Evolutionary conservation across 2,888 invertebrate genomes (phyloP).

Genomic region (Polyommatus iphigenia): DNA sequence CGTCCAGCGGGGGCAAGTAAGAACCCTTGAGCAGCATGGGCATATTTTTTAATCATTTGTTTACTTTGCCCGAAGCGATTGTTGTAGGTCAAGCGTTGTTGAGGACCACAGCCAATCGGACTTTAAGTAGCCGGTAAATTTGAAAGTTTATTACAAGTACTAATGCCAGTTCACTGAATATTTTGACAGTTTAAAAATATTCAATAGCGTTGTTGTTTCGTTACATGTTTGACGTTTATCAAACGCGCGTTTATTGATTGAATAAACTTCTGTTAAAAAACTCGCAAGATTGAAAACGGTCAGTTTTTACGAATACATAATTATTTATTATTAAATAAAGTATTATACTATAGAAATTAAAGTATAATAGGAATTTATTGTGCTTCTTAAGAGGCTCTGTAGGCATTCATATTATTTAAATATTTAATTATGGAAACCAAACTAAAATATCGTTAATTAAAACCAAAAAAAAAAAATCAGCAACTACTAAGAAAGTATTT

Average conservation of each 20-base stretch:
- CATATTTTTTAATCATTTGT: conserved; percentile 61
- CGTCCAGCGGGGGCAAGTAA: conserved; percentile 45
- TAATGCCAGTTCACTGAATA: not conserved
- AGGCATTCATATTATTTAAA: too few species aligned
- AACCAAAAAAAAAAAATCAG: too few species aligned
- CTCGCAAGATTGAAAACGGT: too few species aligned
- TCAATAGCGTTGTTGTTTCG: not conserved
- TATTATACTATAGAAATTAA: too few species aligned
- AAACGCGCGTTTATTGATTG: not conserved
- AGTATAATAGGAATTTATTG: too few species aligned
- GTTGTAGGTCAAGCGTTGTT: conserved; percentile 54
- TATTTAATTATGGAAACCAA: too few species aligned
- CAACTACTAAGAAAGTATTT: too few species aligned
- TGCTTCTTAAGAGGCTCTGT: too few species aligned
- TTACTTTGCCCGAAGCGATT: conserved; percentile 58
- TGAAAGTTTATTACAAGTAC: not conserved
- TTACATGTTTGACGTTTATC: not conserved
- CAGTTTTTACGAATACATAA: too few species aligned
- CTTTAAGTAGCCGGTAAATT: not conserved
- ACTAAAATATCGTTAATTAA: too few species aligned
- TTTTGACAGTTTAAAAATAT: not conserved
- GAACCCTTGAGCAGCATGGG: conserved; percentile 42
- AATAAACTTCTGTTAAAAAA: too few species aligned
- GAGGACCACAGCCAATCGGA: conserved; percentile 5
- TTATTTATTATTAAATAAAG: too few species aligned